phyloP scores from a whole-genome alignment of 2,888 invertebrate species.

The Gortyna flavago region DNA sequence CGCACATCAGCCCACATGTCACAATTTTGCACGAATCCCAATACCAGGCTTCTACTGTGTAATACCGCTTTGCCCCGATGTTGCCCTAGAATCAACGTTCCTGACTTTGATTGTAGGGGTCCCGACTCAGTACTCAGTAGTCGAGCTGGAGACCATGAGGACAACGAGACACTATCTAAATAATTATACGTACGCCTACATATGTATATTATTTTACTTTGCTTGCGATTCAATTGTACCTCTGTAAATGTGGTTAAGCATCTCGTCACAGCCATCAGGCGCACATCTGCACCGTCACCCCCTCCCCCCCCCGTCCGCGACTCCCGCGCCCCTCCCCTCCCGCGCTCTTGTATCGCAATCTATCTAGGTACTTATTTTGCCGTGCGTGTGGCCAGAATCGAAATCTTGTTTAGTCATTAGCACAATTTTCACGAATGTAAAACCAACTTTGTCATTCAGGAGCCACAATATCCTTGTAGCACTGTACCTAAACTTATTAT shows the following conservation, averaged over 20 bases:
- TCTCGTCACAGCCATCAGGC: conserved; percentile 31
- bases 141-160: not conserved
- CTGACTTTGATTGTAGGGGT: not conserved
- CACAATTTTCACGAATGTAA: no score
- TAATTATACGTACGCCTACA: not conserved
- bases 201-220: not conserved
- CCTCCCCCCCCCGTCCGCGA: not conserved
- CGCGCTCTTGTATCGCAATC: not conserved
- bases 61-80: not conserved
- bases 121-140: not conserved
- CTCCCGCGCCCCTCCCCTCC: not conserved
- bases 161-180: not conserved
- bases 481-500: no score
- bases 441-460: no score
- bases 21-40: not conserved
- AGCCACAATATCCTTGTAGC: no score
- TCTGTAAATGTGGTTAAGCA: conserved; percentile 38
- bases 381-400: not conserved
- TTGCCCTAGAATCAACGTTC: not conserved
- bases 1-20: not conserved
- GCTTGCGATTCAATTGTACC: conserved; percentile 24
- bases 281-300: conserved; percentile 29
- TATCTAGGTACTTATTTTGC: not conserved
- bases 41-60: not conserved
- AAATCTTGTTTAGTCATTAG: not conserved